A percentile compares a stretch with the other conserved stretches of the same genome.
These are phyloP conservation scores for Pseudolaguvia tuberculata DNA, from an alignment of 2,113 vertebrate species.

Conservation along the genomic window DNA sequence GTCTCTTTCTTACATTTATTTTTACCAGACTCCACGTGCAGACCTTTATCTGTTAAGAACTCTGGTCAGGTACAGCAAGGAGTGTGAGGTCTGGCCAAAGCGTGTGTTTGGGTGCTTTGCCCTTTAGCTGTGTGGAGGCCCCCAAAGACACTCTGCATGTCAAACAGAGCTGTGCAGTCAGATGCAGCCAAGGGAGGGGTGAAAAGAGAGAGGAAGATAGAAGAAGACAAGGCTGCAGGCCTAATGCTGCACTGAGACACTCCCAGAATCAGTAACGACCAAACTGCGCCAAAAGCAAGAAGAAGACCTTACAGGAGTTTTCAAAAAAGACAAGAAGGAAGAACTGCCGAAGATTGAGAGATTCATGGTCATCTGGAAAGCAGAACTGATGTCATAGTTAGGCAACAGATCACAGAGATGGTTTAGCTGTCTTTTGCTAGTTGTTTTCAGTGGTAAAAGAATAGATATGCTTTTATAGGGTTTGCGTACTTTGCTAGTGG, in stretches of 20 bases:
- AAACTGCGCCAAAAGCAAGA: slow-evolving; percentile 50
- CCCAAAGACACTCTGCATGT: slow-evolving; percentile 67
- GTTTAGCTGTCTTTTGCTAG: no score
- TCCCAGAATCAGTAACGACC: slow-evolving; percentile 54
- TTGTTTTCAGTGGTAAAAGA: no score
- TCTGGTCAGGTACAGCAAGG: slow-evolving; percentile 40
- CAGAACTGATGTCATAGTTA: neutral
- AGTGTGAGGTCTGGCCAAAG: slow-evolving; percentile 63
- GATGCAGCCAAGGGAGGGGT: slow-evolving; percentile 56
- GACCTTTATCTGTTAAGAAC: slow-evolving; percentile 32
- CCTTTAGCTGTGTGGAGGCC: slow-evolving; percentile 67
- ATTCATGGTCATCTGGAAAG: neutral
- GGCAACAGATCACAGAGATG: no score
- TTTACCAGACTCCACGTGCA: neutral
- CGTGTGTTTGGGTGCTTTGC: slow-evolving; percentile 68
- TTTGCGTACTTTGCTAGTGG: no score
- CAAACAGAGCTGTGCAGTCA: slow-evolving; percentile 67
- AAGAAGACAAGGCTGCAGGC: slow-evolving; percentile 44
- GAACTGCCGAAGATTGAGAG: neutral
- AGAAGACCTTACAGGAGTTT: neutral
- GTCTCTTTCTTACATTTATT: neutral
- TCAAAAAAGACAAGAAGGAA: slow-evolving; percentile 12
- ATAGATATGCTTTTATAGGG: no score
- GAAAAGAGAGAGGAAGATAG: slow-evolving; percentile 19
- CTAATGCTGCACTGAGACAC: slow-evolving; percentile 50